Conservation (phyloP, 2,888 invertebrate genomes). For the Cephalotes varians region DNA sequence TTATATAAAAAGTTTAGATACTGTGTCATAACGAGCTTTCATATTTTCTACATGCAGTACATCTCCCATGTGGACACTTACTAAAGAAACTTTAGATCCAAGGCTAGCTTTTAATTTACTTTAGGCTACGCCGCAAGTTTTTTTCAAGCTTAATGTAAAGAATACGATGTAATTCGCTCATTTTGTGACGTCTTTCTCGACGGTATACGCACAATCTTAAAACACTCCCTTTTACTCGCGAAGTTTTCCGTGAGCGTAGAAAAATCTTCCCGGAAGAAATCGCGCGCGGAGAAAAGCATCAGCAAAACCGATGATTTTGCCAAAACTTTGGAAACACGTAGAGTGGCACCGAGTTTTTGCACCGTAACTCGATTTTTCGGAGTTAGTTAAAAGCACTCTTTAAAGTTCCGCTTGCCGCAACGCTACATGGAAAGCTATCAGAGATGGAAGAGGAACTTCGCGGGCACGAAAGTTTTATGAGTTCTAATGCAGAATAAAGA, state of each 20-base stretch:
- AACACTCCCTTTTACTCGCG: conserved; percentile 21
- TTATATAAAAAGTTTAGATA: conserved; percentile 27
- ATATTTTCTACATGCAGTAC: conserved; percentile 27
- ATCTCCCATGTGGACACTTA: conserved; percentile 18
- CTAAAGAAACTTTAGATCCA: conserved; percentile 35
- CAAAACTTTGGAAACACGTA: conserved; percentile 41
- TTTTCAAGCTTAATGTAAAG: conserved; percentile 50
- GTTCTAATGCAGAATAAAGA: conserved; percentile 52
- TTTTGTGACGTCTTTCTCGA: conserved; percentile 10
- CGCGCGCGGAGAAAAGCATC: conserved; percentile 23
- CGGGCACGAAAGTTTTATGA: conserved; percentile 42
- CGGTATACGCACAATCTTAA: conserved; percentile 8
- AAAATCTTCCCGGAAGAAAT: conserved; percentile 35
- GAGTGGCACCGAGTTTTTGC: conserved; percentile 52
- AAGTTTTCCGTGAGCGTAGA: conserved; percentile 26
- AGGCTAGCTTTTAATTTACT: conserved; percentile 38
- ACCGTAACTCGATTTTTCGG: conserved; percentile 51
- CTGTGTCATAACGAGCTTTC: conserved; percentile 8
- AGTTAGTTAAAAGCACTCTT: conserved; percentile 55
- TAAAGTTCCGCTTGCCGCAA: conserved; percentile 45
- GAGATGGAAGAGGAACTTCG: conserved; percentile 48
- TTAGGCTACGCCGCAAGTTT: conserved; percentile 32
- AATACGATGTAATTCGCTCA: conserved; percentile 24
- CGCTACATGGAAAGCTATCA: conserved; percentile 45
- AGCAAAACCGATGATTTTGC: conserved; percentile 46